Evolutionary conservation across 64 coral and sea anemone species (phyloP), one percentile per base, ranked within the genome.

Genomic region (Acropora yongei): DNA sequence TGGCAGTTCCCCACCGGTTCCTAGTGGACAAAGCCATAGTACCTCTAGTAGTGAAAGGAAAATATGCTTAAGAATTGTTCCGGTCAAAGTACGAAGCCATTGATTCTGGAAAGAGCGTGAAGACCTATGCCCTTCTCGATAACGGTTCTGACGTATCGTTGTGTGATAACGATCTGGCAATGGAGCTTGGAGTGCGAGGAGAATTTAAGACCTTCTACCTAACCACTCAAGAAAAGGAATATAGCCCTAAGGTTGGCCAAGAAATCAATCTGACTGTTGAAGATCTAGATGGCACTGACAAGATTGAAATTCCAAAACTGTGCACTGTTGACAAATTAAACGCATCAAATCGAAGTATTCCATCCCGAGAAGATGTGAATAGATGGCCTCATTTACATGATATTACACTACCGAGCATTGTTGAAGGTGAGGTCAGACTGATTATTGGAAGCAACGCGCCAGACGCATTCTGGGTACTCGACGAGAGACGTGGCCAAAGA

Each of bases 391-490:
- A 91, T 73, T 75, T 95, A 39, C 9, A 83, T 19, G 93, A 74
- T 14, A 82, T 95, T 17, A 76, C 78, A 14, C 72, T 95, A 11
- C 72, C 57, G 18, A 75, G 87, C 18, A 78, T 88, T 72, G n/a
- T 10, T n/a, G 41, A 90, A 19, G 72, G 72, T 49, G 82, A 95
- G 39, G 84, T 95, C 17, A 11, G 80, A 30, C 14, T 95, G 40
- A 80, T 95, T 19, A 95, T 91, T 47, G 93, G 93, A 41, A 78
- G 68, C 68, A 78, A 95, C 44, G 75, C 78, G 1, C 89, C 93
- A 39, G 93, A 95, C 63, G 93, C 88, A 2, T 87, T 83, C 77
- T 95, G 93, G 88, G 93, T 95, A 88, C 53, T n/a, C n/a, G n/a
- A n/a, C n/a, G n/a, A n/a, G n/a, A n/a, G n/a, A n/a, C n/a, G n/a